Conservation (phyloP, 1,140 invertebrate genomes). For the Drosophila tsacasi region DNA sequence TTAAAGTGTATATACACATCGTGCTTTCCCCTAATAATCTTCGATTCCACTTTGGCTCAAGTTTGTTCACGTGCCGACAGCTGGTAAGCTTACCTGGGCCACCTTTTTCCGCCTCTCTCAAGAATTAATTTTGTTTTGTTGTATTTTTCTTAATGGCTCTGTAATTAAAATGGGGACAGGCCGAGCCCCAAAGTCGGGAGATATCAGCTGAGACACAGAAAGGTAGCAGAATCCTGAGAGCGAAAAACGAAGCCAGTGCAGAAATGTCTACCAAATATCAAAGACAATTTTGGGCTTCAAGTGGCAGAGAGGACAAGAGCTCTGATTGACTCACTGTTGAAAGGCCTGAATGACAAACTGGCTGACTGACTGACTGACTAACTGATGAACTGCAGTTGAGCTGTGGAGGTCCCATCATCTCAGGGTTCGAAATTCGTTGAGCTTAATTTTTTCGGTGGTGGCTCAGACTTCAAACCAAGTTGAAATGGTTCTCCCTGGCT, state of each 20-base stretch:
- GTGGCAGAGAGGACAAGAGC: conserved; percentile 22
- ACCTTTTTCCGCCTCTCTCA: conserved; percentile 22
- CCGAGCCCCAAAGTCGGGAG: background rate
- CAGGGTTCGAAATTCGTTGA: conserved; percentile 20
- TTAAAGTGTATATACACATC: conserved; percentile 19
- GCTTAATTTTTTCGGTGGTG: conserved; percentile 14
- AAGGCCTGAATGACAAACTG: conserved; percentile 33
- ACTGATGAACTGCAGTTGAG: conserved; percentile 64
- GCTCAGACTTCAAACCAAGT: conserved; percentile 61
- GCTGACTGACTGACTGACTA: conserved; percentile 19
- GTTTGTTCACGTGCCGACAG: conserved; percentile 69
- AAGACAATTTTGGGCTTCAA: conserved; percentile 49
- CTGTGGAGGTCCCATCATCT: conserved; percentile 5
- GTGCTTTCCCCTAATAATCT: background rate
- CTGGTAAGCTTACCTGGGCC: conserved; percentile 40
- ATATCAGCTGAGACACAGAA: background rate
- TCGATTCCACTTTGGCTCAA: conserved; percentile 30
- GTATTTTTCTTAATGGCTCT: conserved; percentile 55
- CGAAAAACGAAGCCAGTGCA: conserved; percentile 10
- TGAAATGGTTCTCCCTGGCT: conserved; percentile 1
- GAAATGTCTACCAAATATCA: conserved; percentile 41
- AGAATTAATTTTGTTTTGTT: conserved; percentile 65
- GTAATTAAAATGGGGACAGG: conserved; percentile 72
- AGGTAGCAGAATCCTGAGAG: background rate
- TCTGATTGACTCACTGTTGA: conserved; percentile 56